Evolutionary conservation across 2,888 invertebrate genomes (phyloP).

Genomic region (Latrodectus hesperus): DNA sequence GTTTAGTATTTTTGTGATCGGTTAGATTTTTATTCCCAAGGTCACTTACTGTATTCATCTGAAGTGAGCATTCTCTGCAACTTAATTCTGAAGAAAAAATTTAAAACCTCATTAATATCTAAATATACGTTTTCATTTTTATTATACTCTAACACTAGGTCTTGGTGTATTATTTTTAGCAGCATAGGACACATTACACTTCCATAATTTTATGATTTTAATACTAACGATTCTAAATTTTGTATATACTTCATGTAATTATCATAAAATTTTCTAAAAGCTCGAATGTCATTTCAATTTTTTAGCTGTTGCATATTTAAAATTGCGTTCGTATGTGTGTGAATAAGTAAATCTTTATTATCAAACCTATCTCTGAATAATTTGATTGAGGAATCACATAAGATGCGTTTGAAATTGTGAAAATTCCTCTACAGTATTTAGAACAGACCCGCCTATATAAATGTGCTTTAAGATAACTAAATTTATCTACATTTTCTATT

Average conservation of each 20-base stretch:
- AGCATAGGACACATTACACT: not conserved
- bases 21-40: too few species aligned
- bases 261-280: constrained; percentile 16
- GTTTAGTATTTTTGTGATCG: too few species aligned
- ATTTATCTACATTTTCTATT: too few species aligned
- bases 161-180: not conserved
- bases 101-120: too few species aligned
- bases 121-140: not conserved
- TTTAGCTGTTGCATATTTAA: not conserved
- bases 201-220: not conserved
- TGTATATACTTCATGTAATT: not conserved
- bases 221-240: not conserved
- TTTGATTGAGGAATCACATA: not conserved
- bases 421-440: too few species aligned
- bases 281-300: not conserved
- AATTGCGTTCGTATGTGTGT: not conserved
- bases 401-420: too few species aligned
- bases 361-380: not conserved
- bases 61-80: too few species aligned
- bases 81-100: not conserved
- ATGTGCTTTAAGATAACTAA: too few species aligned
- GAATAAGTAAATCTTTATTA: not conserved
- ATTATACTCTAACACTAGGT: not conserved
- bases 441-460: too few species aligned
- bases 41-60: too few species aligned